A percentile compares a stretch with the other conserved stretches of the same genome.
These are phyloP conservation scores for Erythrocebus patas DNA, from an alignment of 2,113 vertebrate species.

Conservation along the genomic window DNA sequence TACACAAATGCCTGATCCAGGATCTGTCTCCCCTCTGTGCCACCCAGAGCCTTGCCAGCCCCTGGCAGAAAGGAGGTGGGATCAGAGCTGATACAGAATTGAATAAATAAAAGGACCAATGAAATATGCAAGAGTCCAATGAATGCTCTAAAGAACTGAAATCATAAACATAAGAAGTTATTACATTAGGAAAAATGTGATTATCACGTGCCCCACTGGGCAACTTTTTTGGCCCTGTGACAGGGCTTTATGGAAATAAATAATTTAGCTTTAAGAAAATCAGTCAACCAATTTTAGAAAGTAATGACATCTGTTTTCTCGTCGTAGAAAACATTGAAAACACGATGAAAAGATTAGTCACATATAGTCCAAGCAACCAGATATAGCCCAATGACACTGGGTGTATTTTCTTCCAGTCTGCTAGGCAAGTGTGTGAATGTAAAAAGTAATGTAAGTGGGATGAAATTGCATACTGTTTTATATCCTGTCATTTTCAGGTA, in stretches of 20 bases:
- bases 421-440: too few species aligned
- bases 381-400: background rate
- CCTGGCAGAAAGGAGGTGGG: background rate
- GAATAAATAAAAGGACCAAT: background rate
- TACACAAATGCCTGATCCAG: rapidly evolving
- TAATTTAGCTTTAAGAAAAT: background rate
- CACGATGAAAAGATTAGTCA: background rate
- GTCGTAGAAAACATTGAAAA: background rate
- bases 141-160: background rate
- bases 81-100: too few species aligned
- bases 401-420: background rate
- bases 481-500: background rate
- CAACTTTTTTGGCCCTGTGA: background rate
- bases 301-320: background rate
- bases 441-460: background rate
- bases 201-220: rapidly evolving
- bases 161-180: rapidly evolving
- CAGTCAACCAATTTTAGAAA: background rate
- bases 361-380: background rate
- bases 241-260: background rate
- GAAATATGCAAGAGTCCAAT: rapidly evolving
- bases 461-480: background rate
- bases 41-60: background rate
- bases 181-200: rapidly evolving
- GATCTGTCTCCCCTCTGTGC: background rate